Percentiles rank a stretch among this genome's conserved stretches.
These are phyloP conservation scores for Glaucomys volans DNA, from an alignment of 2,113 vertebrate genomes.

Conservation along the genomic window DNA sequence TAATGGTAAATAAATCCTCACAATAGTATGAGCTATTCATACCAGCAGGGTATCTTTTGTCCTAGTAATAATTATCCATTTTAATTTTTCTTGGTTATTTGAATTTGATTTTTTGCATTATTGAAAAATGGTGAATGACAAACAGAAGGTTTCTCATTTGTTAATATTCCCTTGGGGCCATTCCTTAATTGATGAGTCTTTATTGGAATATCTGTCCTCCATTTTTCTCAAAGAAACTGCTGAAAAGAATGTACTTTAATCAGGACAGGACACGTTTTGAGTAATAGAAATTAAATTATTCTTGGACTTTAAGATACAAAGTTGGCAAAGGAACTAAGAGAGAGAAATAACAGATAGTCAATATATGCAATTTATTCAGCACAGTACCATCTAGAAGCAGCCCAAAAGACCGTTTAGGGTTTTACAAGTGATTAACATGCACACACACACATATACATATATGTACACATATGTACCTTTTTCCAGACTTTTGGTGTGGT, in stretches of 20 bases:
- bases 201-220: slow-evolving; percentile 23
- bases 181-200: background rate
- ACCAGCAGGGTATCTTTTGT: background rate
- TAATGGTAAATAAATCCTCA: background rate
- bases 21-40: background rate
- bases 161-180: background rate
- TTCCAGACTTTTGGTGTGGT: slow-evolving; percentile 4
- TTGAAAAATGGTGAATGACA: slow-evolving; percentile 26
- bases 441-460: too few species aligned
- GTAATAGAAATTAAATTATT: background rate
- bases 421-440: background rate
- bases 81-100: background rate
- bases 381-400: background rate
- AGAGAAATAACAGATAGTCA: background rate
- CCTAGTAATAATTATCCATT: background rate
- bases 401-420: background rate
- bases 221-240: background rate
- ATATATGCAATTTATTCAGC: background rate
- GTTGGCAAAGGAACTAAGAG: background rate
- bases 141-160: background rate
- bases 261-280: background rate
- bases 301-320: slow-evolving; percentile 19
- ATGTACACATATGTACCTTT: background rate
- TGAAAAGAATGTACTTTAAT: slow-evolving; percentile 34
- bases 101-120: background rate